These are phyloP conservation scores for Apis dorsata DNA, from an alignment of 1,140 invertebrate species.

Conservation along the genomic window DNA sequence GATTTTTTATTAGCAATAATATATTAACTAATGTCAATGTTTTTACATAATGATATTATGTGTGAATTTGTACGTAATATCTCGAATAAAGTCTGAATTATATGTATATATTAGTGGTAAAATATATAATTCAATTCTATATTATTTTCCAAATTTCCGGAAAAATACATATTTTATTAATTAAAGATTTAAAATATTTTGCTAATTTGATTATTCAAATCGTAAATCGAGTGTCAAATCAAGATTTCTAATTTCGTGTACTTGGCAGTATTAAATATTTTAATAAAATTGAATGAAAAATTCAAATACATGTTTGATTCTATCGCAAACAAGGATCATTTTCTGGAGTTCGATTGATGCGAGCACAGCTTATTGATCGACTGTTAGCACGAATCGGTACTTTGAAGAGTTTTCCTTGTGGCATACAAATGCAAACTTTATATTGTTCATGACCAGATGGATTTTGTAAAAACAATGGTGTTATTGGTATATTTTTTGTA, in stretches of 20 bases:
- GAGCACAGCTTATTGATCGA: slow-evolving; percentile 83
- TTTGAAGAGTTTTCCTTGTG: slow-evolving; percentile 89
- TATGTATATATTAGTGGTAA: neutral
- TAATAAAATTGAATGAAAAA: neutral
- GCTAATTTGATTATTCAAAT: neutral
- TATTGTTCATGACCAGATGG: slow-evolving; percentile 82
- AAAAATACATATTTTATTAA: neutral
- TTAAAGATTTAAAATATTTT: neutral
- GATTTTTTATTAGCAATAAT: slow-evolving; percentile 22
- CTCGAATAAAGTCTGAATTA: slow-evolving; percentile 30
- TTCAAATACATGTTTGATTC: neutral
- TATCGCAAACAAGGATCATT: slow-evolving; percentile 86
- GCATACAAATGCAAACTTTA: slow-evolving; percentile 94
- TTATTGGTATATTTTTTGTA: slow-evolving; percentile 86
- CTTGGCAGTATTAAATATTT: slow-evolving; percentile 46
- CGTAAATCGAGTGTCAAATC: neutral
- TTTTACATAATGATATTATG: slow-evolving; percentile 6
- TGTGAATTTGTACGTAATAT: neutral
- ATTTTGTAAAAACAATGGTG: slow-evolving; percentile 74
- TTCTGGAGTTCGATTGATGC: slow-evolving; percentile 82
- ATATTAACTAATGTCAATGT: neutral
- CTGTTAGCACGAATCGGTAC: slow-evolving; percentile 83
- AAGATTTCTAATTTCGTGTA: neutral
- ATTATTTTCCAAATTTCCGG: neutral
- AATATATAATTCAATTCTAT: neutral